Percentiles rank a stretch among this genome's conserved stretches.
phyloP scores from a whole-genome alignment of 1,140 invertebrate species.

The Drosophila virilis region DNA sequence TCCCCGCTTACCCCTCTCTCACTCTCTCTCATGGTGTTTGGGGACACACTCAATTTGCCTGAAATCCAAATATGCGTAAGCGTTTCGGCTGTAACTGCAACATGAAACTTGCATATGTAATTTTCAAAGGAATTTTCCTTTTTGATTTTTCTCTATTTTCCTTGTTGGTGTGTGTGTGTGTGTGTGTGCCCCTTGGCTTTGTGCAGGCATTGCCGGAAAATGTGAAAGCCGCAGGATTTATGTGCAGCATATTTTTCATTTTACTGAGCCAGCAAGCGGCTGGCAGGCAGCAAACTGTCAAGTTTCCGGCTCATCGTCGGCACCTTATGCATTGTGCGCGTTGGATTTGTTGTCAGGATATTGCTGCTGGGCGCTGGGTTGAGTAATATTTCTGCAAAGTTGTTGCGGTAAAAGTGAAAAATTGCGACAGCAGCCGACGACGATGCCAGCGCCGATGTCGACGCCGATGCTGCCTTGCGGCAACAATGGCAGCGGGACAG shows the following conservation, averaged over 20 bases:
- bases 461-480: not conserved
- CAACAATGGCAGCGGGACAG: constrained; percentile 17
- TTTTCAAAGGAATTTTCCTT: constrained; percentile 43
- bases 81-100: constrained; percentile 5
- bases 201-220: constrained; percentile 36
- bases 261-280: constrained; percentile 38
- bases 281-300: constrained; percentile 67
- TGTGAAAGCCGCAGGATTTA: constrained; percentile 71
- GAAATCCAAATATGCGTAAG: constrained; percentile 44
- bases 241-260: constrained; percentile 77
- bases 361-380: constrained; percentile 59
- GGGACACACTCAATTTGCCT: constrained; percentile 58
- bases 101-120: constrained; percentile 57
- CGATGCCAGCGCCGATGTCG: not conserved
- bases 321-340: constrained; percentile 71
- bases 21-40: not conserved
- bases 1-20: not conserved
- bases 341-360: constrained; percentile 77
- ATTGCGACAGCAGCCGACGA: constrained; percentile 49
- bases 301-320: constrained; percentile 69
- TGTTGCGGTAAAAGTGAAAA: constrained; percentile 81
- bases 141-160: constrained; percentile 25
- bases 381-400: constrained; percentile 79
- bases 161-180: not conserved
- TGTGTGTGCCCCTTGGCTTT: constrained; percentile 18